These are phyloP conservation scores for Sabatieria punctata DNA, from an alignment of 2,888 invertebrate species.

Conservation along the genomic window DNA sequence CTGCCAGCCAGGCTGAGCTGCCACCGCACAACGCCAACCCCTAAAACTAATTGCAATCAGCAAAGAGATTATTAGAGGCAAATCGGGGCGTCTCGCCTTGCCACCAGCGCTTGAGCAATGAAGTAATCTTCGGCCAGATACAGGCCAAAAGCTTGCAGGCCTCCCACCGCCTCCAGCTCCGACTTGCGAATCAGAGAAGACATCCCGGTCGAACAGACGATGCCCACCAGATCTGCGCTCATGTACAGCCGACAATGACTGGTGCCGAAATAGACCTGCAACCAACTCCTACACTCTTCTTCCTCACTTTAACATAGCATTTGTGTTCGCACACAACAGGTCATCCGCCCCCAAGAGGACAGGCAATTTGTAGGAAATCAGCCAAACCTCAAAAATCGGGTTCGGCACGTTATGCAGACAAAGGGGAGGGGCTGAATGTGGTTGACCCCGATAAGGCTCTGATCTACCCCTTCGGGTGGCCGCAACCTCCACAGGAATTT, in stretches of 20 bases:
- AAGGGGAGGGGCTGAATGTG: too few relatives aligned
- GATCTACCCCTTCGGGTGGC: too few relatives aligned
- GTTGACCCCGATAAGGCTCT: too few relatives aligned
- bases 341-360: too few relatives aligned
- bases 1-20: slow-evolving; percentile 84
- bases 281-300: too few relatives aligned
- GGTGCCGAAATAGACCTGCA: slow-evolving; percentile 78
- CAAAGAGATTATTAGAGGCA: neutral
- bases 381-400: too few relatives aligned
- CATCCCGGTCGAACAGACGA: slow-evolving; percentile 98
- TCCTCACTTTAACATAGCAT: too few relatives aligned
- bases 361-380: too few relatives aligned
- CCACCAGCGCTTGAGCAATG: slow-evolving; percentile 69
- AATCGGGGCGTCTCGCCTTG: slow-evolving; percentile 33
- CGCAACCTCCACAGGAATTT: too few relatives aligned
- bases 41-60: slow-evolving; percentile 30
- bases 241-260: slow-evolving; percentile 88
- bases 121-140: slow-evolving; percentile 98
- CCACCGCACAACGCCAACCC: slow-evolving; percentile 75
- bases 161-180: slow-evolving; percentile 76
- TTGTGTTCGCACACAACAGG: too few relatives aligned
- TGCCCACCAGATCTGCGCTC: slow-evolving; percentile 68
- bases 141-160: slow-evolving; percentile 69
- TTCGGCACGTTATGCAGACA: too few relatives aligned
- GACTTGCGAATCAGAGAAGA: slow-evolving; percentile 76